Conservation (phyloP, 2,797 vertebrate species). For the Sylvia borin region DNA sequence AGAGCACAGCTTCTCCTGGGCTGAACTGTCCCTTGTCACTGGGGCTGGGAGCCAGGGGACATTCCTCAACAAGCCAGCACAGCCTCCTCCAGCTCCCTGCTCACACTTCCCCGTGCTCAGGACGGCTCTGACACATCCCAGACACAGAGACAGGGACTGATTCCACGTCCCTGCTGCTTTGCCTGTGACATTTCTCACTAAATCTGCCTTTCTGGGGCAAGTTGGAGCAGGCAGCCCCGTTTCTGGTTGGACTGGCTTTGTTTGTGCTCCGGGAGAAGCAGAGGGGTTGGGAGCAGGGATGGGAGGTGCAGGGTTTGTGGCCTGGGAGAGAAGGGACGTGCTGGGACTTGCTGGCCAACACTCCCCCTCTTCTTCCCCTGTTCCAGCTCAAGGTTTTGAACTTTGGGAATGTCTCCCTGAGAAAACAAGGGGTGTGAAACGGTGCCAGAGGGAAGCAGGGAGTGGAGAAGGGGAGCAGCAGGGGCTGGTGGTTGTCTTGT, state of each 20-base stretch:
- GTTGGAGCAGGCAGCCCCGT: conserved; percentile 59
- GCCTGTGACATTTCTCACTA: background rate
- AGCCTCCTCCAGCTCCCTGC: background rate
- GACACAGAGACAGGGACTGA: background rate
- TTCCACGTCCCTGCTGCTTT: background rate
- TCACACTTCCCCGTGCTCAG: background rate
- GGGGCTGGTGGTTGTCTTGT: background rate
- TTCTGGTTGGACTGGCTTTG: conserved; percentile 73
- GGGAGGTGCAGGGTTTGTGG: conserved; percentile 51
- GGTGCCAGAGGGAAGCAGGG: background rate
- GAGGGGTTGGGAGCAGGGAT: background rate
- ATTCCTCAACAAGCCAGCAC: background rate
- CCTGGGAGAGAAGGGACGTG: conserved; percentile 41
- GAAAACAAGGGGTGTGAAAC: background rate
- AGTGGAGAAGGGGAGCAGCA: background rate
- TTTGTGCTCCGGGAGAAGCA: conserved; percentile 38
- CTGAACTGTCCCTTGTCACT: background rate
- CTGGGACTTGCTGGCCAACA: conserved; percentile 60
- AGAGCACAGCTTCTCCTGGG: background rate
- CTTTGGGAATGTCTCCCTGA: conserved; percentile 44
- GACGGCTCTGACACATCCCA: background rate
- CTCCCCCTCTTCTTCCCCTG: conserved; percentile 4
- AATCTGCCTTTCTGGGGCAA: conserved; percentile 55
- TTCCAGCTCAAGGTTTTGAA: conserved; percentile 49
- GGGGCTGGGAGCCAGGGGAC: background rate